Evolutionary conservation across 2,797 vertebrate genomes (phyloP), one percentile per base, ranked within the genome.

Genomic region (Amblyraja radiata): DNA sequence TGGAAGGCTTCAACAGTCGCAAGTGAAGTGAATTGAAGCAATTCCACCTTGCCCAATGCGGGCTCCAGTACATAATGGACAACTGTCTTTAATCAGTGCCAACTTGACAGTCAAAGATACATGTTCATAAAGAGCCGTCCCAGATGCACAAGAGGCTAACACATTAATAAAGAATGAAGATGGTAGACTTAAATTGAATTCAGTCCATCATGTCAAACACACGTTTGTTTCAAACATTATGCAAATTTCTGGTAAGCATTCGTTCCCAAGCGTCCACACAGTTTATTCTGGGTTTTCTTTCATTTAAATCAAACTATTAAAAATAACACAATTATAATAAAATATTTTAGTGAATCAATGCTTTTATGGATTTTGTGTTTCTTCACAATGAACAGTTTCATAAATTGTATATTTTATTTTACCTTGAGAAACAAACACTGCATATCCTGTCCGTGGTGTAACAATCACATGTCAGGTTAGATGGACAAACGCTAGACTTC

Each of bases 401-500:
- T 91, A 46, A 73, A 46, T 76, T 76, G 32, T 54, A 86, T 80
- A 94, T 93, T 95, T 94, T 93, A 94, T 93, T 93, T 96, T 96
- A 99, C 99, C 98, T 98, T 94, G 98, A 97, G 96, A 99, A 96
- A 95, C 99, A 99, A 96, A 98, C 93, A 94, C 97, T 99, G 96
- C 99, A 99, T 94, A 99, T 96, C 61, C 96, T 97, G 93, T 99
- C 98, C 0, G 97, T 98, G 94, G 96, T 96, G 1, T 97, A 98
- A 95, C 99, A 99, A 96, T 96, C 97, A 95, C 99, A 99, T 94
- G 96, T 97, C 95, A 97, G 94, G 77, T 93, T 95, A 86, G 95
- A 83, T 39, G 95, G 96, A 93, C 95, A 97, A 2, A 96, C 94
- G 65, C 94, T 61, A 93, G 95, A 93, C 95, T 96, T 98, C 93